phyloP scores from a whole-genome alignment of 2,888 invertebrate species.

The Xanthorhoe spadicearia region DNA sequence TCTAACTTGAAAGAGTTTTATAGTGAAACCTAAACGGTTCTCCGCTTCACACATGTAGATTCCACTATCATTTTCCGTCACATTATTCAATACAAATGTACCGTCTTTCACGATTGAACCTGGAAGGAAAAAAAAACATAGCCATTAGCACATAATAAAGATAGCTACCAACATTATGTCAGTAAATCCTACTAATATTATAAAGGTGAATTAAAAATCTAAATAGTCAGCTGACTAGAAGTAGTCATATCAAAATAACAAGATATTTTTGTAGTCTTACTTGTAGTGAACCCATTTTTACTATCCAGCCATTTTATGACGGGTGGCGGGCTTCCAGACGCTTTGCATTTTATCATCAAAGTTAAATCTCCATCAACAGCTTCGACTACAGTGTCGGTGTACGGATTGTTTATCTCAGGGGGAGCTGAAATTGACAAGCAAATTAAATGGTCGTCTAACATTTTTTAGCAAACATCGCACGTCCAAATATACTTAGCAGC shows the following conservation, averaged over 20 bases:
- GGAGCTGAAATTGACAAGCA: conserved; percentile 15
- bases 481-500: no score
- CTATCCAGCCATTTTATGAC: conserved; percentile 15
- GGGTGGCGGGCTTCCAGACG: conserved; percentile 21
- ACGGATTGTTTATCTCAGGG: conserved; percentile 16
- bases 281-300: conserved; percentile 13
- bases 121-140: conserved; percentile 39
- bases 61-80: conserved; percentile 49
- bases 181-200: no score
- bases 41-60: conserved; percentile 56
- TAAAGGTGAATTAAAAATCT: no score
- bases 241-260: no score
- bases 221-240: no score
- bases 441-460: no score
- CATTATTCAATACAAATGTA: conserved; percentile 56
- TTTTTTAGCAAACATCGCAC: no score
- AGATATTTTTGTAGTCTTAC: no score
- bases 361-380: conserved; percentile 23
- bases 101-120: conserved; percentile 59
- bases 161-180: no score
- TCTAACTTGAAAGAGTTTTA: conserved; percentile 48
- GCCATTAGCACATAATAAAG: no score
- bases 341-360: conserved; percentile 17
- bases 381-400: conserved; percentile 12
- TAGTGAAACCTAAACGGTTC: conserved; percentile 51